These are phyloP conservation scores for zebrafish (Danio rerio) DNA, from an alignment of 2,113 vertebrate genomes.

Conservation along the genomic window DNA sequence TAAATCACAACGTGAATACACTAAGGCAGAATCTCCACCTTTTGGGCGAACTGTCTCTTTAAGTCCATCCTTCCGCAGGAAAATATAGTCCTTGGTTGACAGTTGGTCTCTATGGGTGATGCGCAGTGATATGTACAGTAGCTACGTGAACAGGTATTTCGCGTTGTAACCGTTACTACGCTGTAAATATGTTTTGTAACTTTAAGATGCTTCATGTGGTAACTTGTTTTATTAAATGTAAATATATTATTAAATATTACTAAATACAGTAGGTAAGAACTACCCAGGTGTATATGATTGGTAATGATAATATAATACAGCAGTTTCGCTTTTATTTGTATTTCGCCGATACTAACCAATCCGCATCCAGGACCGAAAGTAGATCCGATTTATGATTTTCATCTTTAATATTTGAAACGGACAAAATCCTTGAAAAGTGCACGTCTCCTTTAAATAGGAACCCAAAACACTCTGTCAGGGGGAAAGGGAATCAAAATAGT, in stretches of 20 bases:
- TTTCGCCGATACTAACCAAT: background rate
- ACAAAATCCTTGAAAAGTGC: background rate
- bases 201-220: background rate
- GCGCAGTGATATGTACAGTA: background rate
- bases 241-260: background rate
- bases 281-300: too few relatives aligned
- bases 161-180: background rate
- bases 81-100: slow-evolving; percentile 19
- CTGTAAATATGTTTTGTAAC: background rate
- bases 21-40: background rate
- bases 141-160: slow-evolving; percentile 3
- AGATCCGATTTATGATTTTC: background rate
- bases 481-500: background rate
- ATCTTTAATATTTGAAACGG: background rate
- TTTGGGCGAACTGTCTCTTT: background rate
- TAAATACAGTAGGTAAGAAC: background rate
- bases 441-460: background rate
- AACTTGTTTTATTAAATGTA: background rate
- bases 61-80: slow-evolving; percentile 18
- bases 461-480: background rate
- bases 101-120: background rate
- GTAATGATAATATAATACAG: background rate
- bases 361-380: background rate
- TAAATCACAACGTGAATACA: background rate
- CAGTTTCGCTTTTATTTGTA: background rate